Percentiles rank a stretch among this genome's conserved stretches.
phyloP scores from a whole-genome alignment of 1,140 invertebrate genomes.

The Cherax quadricarinatus region DNA sequence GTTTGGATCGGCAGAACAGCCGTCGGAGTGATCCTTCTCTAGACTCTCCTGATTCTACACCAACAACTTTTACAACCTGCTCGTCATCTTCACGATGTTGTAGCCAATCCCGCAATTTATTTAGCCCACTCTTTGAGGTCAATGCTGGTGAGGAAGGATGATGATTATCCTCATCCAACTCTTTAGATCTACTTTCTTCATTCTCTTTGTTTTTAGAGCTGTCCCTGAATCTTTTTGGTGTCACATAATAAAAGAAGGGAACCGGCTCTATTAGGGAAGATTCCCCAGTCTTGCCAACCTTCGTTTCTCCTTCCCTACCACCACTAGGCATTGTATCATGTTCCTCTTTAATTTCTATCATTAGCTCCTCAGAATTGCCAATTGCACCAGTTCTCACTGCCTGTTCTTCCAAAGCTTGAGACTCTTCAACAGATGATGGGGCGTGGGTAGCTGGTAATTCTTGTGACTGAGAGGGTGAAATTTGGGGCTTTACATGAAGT shows the following conservation, averaged over 20 bases:
- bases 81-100: constrained; percentile 35
- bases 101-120: constrained; percentile 49
- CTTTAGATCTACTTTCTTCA: background rate
- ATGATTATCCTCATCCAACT: constrained; percentile 3
- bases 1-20: constrained; percentile 34
- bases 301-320: background rate
- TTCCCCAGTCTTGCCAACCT: constrained; percentile 3
- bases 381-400: constrained; percentile 4
- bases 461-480: constrained; percentile 4
- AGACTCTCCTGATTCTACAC: constrained; percentile 26
- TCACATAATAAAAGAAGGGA: constrained; percentile 72
- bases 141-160: constrained; percentile 17
- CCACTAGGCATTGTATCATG: background rate
- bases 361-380: background rate
- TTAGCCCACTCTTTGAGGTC: constrained; percentile 13
- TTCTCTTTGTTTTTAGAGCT: constrained; percentile 16
- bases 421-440: background rate
- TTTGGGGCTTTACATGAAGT: background rate
- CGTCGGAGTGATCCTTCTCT: constrained; percentile 47
- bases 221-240: constrained; percentile 56
- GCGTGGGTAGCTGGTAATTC: background rate
- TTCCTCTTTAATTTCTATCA: constrained; percentile 16
- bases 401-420: constrained; percentile 1
- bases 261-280: constrained; percentile 28
- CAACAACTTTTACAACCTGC: constrained; percentile 24